Percentiles rank a stretch among this genome's conserved stretches.
Conservation (phyloP, 2,113 vertebrate genomes). For the Podiceps cristatus region DNA sequence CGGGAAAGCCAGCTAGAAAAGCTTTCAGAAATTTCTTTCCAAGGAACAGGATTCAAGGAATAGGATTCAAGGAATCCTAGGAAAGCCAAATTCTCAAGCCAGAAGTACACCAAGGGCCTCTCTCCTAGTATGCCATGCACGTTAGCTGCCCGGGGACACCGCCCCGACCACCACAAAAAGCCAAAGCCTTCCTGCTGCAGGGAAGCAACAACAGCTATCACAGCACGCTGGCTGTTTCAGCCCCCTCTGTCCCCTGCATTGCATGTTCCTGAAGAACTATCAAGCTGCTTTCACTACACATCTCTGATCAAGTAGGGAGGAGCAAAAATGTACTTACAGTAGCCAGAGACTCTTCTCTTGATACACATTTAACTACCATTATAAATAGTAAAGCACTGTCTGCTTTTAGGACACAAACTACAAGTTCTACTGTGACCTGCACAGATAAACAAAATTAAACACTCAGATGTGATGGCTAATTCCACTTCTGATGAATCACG, state of each 20-base stretch:
- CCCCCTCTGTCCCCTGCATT: fast-evolving
- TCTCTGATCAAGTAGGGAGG: not conserved
- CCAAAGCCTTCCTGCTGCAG: not conserved
- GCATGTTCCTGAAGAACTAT: not conserved
- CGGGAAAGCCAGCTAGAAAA: not conserved
- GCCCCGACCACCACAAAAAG: not conserved
- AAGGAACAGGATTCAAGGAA: not conserved
- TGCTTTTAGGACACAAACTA: not conserved
- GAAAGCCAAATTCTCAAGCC: not conserved
- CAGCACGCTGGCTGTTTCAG: fast-evolving
- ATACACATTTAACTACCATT: not conserved
- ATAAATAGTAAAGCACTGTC: not conserved
- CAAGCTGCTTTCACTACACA: not conserved
- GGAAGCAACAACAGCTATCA: fast-evolving
- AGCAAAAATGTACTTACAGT: not conserved
- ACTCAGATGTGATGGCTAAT: not conserved
- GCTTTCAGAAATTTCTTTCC: not conserved
- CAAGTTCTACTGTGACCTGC: not conserved
- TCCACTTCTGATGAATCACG: not conserved
- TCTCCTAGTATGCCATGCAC: fast-evolving
- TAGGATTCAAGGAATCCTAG: not conserved
- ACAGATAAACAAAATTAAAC: not conserved
- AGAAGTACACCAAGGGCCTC: not conserved
- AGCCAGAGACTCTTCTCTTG: not conserved
- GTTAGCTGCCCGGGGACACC: not conserved